Evolutionary conservation across 2,797 vertebrate genomes (phyloP), one percentile per base, ranked within the genome.

Genomic region (Sphaeramia orbicularis): DNA sequence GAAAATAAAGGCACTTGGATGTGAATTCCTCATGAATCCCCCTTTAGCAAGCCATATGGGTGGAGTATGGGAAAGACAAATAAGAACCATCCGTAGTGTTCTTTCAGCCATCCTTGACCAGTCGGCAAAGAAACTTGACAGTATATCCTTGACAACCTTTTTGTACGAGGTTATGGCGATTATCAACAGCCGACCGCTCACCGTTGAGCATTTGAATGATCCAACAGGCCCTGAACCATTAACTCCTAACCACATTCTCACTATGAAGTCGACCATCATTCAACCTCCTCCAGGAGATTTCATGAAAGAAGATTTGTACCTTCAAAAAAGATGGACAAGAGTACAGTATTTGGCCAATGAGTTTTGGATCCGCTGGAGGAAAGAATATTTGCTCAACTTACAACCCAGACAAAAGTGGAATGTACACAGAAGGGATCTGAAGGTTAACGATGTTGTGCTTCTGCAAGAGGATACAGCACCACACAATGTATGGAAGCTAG

Each of bases 1-100:
- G 27, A n/a, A 30, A n/a, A 1, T 65, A 4, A 72, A 58, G n/a
- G 15, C 0, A 4, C 35, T 54, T 2, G 50, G 45, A 48, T 77
- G 62, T 58, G 32, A 71, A 11, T 79, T 79, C 71, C 10, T 76
- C 2, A 74, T 74, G 61, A 84, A 74, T 9, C 45, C 59, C 2
- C 40, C 57, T 16, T 27, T 55, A 18, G 42, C 65, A 55, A 55
- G 11, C 36, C 35, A 47, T 24, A n/a, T n/a, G n/a, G n/a, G n/a
- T n/a, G n/a, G n/a, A n/a, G n/a, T n/a, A n/a, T n/a, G n/a, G n/a
- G n/a, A 27, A 48, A 48, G 45, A 13, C 45, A 48, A 18, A 54
- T 52, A 52, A 52, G 30, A 32, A 36, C 30, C 9, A 52, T 52
- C n/a, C 7, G 53, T 1, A 51, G 53, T 35, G 37, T 49, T 15